Evolutionary conservation across 1,140 invertebrate genomes (phyloP).

Genomic region (Eriosoma lanigerum): DNA sequence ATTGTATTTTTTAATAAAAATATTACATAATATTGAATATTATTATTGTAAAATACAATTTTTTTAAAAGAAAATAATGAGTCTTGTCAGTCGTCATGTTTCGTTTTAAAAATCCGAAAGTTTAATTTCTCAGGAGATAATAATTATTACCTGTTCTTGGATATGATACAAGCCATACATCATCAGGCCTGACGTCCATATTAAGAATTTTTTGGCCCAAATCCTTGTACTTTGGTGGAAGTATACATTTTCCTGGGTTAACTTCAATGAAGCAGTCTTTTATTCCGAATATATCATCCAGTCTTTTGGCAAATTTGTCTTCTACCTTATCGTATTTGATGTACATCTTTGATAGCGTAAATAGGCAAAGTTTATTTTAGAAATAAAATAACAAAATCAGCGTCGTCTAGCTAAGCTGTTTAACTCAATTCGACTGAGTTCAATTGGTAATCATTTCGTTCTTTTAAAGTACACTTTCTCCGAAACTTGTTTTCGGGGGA

Average conservation of each 20-base stretch:
- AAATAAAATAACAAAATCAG: background rate
- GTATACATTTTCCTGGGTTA: constrained; percentile 67
- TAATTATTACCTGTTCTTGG: constrained; percentile 71
- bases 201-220: constrained; percentile 71
- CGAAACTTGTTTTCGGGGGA: no score
- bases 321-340: constrained; percentile 67
- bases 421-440: no score
- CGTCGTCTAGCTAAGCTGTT: background rate
- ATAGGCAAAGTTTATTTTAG: background rate
- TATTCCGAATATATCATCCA: constrained; percentile 69
- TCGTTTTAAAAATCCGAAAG: no score
- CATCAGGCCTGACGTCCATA: constrained; percentile 63
- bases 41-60: no score
- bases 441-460: no score
- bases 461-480: no score
- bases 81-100: no score
- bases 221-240: constrained; percentile 69
- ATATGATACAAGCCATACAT: constrained; percentile 76
- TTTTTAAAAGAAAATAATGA: no score
- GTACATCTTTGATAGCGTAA: constrained; percentile 56
- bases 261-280: constrained; percentile 71
- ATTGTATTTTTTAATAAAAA: no score
- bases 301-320: no score
- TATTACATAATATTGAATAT: no score
- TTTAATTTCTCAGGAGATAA: background rate